Base-by-base conservation (phyloP, 2,113 vertebrate species). In the Bufo gargarizans region DNA sequence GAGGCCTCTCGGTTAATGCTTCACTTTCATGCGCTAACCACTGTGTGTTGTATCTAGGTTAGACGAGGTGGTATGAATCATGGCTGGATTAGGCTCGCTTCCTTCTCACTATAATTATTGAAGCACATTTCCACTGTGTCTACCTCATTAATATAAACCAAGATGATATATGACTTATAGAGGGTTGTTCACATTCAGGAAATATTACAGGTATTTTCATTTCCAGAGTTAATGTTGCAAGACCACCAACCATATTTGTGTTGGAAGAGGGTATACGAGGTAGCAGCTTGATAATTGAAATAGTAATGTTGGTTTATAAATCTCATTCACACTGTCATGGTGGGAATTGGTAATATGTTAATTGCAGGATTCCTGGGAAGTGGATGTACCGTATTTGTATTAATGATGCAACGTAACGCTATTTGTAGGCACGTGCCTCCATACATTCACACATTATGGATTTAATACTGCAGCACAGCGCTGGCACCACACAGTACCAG, bases 221-320 rank as follows among this genome's bases (percentile, higher is more conserved):
- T 82, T 82, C 45, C 80, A 49, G 80, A 82, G 80, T 82, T 82
- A 82, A 82, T 82, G 80, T 82, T 65, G 80, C 80, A 82, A 49
- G 45, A 63, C 80, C 80, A 82, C 59, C 13, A 50, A 82, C 16
- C 43, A 65, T 67, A 65, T 82, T 82, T 82, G 80, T 65, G 59
- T 82, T 82, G 80, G 43, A 49, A 82, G 45, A 67, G 17, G 16
- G 56, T 65, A 59, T 65, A n/a, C 4, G 56, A 82, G 61, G 80
- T 82, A 65, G 45, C 80, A 14, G 45, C 61, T 49, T 50, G 13
- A 82, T 82, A 59, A 82, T 63, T 63, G 79, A 82, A 82, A 82
- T 82, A 63, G 33, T 63, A 45, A 58, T 81, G 78, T 81, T 81
- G 78, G 10, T 81, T 81, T 59, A 81, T 81, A 81, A 43, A 81